These are phyloP conservation scores for Drosophila paulistorum DNA, from an alignment of 1,140 invertebrate species.

Conservation along the genomic window DNA sequence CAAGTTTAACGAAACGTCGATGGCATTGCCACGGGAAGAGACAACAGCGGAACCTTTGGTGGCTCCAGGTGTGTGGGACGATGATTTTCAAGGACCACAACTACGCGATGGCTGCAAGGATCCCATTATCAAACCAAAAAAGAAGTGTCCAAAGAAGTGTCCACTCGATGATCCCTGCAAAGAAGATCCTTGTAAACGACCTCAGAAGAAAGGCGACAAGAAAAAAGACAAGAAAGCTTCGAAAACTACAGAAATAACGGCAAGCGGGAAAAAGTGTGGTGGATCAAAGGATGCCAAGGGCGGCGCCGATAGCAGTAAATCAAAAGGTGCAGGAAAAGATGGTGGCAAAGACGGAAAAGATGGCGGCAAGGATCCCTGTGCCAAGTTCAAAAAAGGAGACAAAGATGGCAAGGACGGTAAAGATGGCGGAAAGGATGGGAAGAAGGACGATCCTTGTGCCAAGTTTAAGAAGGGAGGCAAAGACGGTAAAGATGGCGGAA, in stretches of 20 bases:
- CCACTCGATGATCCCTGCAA: conserved; percentile 65
- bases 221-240: conserved; percentile 9
- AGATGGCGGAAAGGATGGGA: not conserved
- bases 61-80: not conserved
- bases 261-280: conserved; percentile 16
- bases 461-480: not conserved
- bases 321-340: not conserved
- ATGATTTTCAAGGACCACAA: conserved; percentile 11
- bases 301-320: conserved; percentile 3
- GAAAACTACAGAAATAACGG: conserved; percentile 33
- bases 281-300: conserved; percentile 30
- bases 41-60: not conserved
- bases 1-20: not conserved
- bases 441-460: not conserved
- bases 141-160: conserved; percentile 63
- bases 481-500: conserved; percentile 12
- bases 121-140: conserved; percentile 57
- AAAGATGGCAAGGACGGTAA: no score
- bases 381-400: no score
- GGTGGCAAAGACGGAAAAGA: not conserved
- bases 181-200: conserved; percentile 50
- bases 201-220: conserved; percentile 17
- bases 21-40: not conserved
- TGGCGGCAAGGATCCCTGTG: no score
- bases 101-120: conserved; percentile 60